Base-by-base conservation (phyloP, 2,797 vertebrate species). In the Bufotes viridis region DNA sequence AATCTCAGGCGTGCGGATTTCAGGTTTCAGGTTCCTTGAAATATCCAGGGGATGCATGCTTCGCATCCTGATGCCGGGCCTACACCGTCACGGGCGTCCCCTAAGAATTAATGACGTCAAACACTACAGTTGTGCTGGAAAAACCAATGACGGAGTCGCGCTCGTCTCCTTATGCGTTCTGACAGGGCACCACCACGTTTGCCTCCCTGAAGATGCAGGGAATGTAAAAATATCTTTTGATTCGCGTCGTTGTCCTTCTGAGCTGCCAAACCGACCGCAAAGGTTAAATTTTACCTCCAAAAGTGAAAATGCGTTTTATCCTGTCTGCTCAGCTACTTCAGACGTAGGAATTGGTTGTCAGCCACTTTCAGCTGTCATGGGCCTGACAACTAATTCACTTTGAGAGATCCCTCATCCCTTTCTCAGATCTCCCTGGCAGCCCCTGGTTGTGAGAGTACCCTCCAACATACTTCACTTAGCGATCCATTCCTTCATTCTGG, bases 121-220 rank as follows among this genome's bases (percentile, higher is more conserved):
- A 78, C 75, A 14, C 49, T 15, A 24, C 51, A 55, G 1, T 51
- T 78, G 49, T 24, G 51, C 20, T 51, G 1, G 11, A 9, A 51
- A 55, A 55, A 13, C 75, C 75, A 55, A 24, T 53, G 75, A 78
- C n/a, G 13, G 7, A 53, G 51, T 78, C 75, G 49, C 22, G 49
- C 49, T n/a, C 75, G 7, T 78, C 75, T 78, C 75, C 75, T 78
- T 76, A 24, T 78, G 49, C n/a, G 49, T 55, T 55, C 11, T 78
- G 75, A 78, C 49, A 55, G 75, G 5, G 42, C 2, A 13, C n/a
- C 2, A 13, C n/a, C 22, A n/a, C 49, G 24, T 55, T 22, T 17
- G 13, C 2, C 42, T 76, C 49, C 74, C 74, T n/a, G 20, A 51
- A 76, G 74, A 74, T 20, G 18, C 34, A 10, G 18, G 22, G 53